Evolutionary conservation across 2,888 invertebrate species (phyloP).

Genomic region (Caenorhabditis afra): DNA sequence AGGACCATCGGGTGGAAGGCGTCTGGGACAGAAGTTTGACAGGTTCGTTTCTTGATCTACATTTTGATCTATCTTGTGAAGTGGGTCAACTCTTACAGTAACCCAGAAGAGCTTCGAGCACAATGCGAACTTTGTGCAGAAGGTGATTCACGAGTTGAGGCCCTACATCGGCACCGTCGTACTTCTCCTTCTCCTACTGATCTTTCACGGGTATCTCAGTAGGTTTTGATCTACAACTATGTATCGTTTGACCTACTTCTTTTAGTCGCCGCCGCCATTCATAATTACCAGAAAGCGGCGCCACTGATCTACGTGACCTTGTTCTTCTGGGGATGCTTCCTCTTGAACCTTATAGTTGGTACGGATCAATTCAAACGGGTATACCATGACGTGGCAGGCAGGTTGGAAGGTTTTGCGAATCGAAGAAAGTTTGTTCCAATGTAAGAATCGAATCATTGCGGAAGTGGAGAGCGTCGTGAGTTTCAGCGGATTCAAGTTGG

Average conservation of each 20-base stretch:
- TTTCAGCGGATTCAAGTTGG: slow-evolving; percentile 54
- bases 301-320: slow-evolving; percentile 54
- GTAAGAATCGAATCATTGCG: slow-evolving; percentile 13
- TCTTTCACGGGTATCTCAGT: slow-evolving; percentile 44
- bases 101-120: slow-evolving; percentile 30
- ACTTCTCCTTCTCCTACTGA: slow-evolving; percentile 8
- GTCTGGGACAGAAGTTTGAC: slow-evolving; percentile 26
- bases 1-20: slow-evolving; percentile 6
- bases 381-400: slow-evolving; percentile 15
- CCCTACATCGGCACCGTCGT: slow-evolving; percentile 13
- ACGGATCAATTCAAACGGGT: slow-evolving; percentile 2
- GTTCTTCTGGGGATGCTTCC: slow-evolving; percentile 51
- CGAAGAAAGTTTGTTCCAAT: slow-evolving; percentile 26
- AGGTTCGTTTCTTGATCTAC: background rate
- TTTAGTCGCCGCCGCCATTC: slow-evolving; percentile 62
- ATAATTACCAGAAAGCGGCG: slow-evolving; percentile 56
- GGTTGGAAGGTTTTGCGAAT: slow-evolving; percentile 26
- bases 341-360: slow-evolving; percentile 23
- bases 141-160: background rate
- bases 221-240: slow-evolving; percentile 1
- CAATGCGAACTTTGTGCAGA: slow-evolving; percentile 21
- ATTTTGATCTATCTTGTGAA: slow-evolving; percentile 2
- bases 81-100: slow-evolving; percentile 16
- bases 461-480: background rate
- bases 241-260: no score